Evolutionary conservation across 2,888 invertebrate genomes (phyloP).

Genomic region (Beris chalybata): DNA sequence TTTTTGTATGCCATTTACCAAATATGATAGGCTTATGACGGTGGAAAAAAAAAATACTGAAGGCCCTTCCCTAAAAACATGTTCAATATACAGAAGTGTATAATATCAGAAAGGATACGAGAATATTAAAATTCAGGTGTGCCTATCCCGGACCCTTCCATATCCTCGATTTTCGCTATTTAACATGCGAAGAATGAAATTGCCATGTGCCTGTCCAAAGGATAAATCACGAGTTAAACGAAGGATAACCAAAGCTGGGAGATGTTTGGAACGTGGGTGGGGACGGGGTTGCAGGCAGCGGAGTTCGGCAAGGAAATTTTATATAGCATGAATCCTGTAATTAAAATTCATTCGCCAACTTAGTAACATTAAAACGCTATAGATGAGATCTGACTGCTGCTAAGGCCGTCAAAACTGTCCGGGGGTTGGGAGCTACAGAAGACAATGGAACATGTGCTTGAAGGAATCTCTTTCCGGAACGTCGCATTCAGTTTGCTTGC

Average conservation of each 20-base stretch:
- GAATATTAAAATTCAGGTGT: constrained; percentile 15
- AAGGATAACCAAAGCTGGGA: constrained; percentile 19
- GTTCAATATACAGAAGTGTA: no score
- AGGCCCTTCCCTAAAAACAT: no score
- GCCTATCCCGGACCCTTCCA: constrained; percentile 9
- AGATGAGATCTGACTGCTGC: not conserved
- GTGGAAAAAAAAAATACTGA: no score
- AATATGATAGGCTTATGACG: no score
- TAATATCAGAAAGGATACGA: no score
- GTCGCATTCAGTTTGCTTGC: constrained; percentile 28
- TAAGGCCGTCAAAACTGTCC: not conserved
- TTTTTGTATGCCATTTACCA: no score
- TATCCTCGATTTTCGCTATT: constrained; percentile 9
- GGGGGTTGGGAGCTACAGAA: not conserved
- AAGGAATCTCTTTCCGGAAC: constrained; percentile 17
- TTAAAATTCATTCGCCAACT: constrained; percentile 23
- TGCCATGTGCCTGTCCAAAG: constrained; percentile 19
- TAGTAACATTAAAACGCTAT: constrained; percentile 15
- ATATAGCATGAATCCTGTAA: constrained; percentile 19
- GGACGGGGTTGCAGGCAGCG: no score
- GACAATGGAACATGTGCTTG: not conserved
- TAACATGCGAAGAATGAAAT: constrained; percentile 19
- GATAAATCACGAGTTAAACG: constrained; percentile 27
- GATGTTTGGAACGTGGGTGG: not conserved
- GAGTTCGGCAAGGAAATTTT: not conserved